phyloP scores from a whole-genome alignment of 2,888 invertebrate genomes.

The Andrena bicolor region DNA sequence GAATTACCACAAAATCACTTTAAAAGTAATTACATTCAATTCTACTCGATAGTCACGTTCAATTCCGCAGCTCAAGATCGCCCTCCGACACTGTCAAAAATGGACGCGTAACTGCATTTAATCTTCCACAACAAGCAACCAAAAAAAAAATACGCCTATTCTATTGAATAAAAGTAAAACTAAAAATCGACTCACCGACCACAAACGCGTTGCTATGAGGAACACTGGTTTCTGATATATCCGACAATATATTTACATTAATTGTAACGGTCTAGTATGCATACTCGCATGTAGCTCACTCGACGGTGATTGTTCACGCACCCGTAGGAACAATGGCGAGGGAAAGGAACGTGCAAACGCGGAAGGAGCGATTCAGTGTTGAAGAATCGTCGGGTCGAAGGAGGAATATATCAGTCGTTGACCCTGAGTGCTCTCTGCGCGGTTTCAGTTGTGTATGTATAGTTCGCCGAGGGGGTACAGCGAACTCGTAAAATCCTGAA shows the following conservation, averaged over 20 bases:
- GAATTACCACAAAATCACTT: neutral
- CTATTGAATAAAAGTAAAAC: neutral
- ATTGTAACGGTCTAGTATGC: slow-evolving; percentile 73
- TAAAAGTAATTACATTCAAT: neutral
- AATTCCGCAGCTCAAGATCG: neutral
- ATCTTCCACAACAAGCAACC: neutral
- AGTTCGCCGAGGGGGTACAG: too few species aligned
- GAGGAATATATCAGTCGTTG: slow-evolving; percentile 14
- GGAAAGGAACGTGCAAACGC: neutral
- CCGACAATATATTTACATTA: slow-evolving; percentile 79
- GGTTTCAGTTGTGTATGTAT: neutral
- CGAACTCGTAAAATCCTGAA: too few species aligned
- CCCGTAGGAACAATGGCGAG: slow-evolving; percentile 36
- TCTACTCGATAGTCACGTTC: neutral
- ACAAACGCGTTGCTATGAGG: slow-evolving; percentile 34
- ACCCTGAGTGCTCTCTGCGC: slow-evolving; percentile 4
- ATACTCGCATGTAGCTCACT: slow-evolving; percentile 75
- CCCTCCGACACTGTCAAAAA: neutral
- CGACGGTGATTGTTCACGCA: slow-evolving; percentile 63
- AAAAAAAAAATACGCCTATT: neutral
- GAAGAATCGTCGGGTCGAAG: neutral
- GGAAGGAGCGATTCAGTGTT: neutral
- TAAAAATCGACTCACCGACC: neutral
- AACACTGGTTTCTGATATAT: slow-evolving; percentile 65
- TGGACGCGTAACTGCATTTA: neutral